phyloP scores from a whole-genome alignment of 2,113 vertebrate species.

The Dasyprocta punctata region DNA sequence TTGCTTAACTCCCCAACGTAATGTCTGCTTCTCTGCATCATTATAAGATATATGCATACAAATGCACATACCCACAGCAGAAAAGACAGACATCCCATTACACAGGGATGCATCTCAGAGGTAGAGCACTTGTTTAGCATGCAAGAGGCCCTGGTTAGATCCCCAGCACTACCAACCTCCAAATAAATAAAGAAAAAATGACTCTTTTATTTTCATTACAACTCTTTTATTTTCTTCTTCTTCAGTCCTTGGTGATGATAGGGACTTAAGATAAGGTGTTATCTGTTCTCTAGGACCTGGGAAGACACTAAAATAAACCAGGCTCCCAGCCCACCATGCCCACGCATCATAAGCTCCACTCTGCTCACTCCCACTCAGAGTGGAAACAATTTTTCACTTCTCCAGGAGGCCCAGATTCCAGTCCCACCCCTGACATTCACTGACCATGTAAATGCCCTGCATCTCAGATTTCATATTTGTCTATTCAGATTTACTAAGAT shows the following conservation, averaged over 20 bases:
- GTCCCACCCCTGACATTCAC: not conserved
- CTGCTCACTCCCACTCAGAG: not conserved
- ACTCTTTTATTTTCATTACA: too few species aligned
- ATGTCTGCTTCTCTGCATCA: rapidly evolving
- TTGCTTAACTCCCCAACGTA: not conserved
- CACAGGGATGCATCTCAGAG: not conserved
- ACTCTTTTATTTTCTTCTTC: too few species aligned
- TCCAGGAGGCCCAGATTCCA: too few species aligned
- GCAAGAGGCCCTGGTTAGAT: not conserved
- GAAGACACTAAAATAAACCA: not conserved
- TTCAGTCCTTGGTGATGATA: too few species aligned
- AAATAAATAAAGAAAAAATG: not conserved
- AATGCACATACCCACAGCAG: not conserved
- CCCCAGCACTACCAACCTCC: not conserved
- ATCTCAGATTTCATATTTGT: not conserved
- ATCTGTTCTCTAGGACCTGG: not conserved
- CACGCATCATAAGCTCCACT: not conserved
- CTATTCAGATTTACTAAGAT: not conserved
- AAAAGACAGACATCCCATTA: not conserved
- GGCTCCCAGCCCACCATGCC: not conserved
- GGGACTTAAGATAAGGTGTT: not conserved
- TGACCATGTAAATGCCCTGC: not conserved
- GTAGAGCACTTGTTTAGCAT: not conserved
- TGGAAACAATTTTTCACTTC: not conserved
- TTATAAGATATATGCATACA: not conserved